phyloP scores from a whole-genome alignment of 2,113 vertebrate species.

The Dasyornis broadbenti region DNA sequence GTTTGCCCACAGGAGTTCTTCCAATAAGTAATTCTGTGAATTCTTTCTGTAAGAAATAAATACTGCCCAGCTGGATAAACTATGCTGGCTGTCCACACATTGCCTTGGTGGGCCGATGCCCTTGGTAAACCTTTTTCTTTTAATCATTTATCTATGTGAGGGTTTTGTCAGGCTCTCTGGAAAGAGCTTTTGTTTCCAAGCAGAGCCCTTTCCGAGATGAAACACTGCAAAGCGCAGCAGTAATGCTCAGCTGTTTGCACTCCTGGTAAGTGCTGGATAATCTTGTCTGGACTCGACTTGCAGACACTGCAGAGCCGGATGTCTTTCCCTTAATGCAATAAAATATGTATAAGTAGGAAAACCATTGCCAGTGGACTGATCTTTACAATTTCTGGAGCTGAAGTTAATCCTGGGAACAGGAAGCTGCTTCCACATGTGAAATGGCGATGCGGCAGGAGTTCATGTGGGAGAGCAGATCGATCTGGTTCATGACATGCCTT shows the following conservation, averaged over 20 bases:
- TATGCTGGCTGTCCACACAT: not conserved
- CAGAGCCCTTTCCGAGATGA: not conserved
- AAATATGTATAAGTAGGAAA: conserved; percentile 3
- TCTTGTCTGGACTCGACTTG: not conserved
- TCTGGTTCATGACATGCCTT: not conserved
- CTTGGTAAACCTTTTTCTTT: not conserved
- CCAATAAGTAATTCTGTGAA: not conserved
- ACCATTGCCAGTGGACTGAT: not conserved
- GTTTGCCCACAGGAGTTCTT: not conserved
- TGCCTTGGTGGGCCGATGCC: not conserved
- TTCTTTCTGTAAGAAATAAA: not conserved
- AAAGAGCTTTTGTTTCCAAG: not conserved
- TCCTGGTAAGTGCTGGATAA: not conserved
- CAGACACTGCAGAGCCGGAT: not conserved
- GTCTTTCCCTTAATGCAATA: not conserved
- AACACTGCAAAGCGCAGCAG: not conserved
- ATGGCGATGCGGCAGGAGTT: fast-evolving
- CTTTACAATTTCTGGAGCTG: not conserved
- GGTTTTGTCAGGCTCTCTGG: not conserved
- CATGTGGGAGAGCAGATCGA: not conserved
- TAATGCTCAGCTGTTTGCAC: not conserved
- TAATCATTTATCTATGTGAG: not conserved
- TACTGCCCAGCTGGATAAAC: not conserved
- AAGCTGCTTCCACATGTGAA: not conserved
- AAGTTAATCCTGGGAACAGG: not conserved